Evolutionary conservation across 1,140 invertebrate species (phyloP).

Genomic region (Odontomachus brunneus): DNA sequence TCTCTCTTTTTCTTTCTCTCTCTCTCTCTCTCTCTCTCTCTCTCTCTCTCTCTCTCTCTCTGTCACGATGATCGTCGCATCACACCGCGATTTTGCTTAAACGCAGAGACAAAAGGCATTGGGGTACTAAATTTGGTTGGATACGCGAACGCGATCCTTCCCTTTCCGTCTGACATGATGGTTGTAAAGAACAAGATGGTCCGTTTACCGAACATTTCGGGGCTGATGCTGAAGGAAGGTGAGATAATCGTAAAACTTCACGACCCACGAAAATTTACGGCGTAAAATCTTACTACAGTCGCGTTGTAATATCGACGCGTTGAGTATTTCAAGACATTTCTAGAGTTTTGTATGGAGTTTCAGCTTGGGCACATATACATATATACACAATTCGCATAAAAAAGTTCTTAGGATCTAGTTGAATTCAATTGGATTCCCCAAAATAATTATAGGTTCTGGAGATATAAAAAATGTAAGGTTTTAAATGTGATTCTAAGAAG

Average conservation of each 20-base stretch:
- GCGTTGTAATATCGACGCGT: not conserved
- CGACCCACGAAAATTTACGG: not conserved
- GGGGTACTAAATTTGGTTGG: not conserved
- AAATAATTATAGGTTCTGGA: too few relatives aligned
- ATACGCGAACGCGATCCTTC: not conserved
- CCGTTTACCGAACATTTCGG: constrained; percentile 59
- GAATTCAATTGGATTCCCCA: too few relatives aligned
- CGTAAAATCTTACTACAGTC: not conserved
- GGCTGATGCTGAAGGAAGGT: constrained; percentile 67
- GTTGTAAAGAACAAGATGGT: constrained; percentile 33
- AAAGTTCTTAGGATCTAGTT: too few relatives aligned
- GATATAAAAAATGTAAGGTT: too few relatives aligned
- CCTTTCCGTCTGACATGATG: not conserved
- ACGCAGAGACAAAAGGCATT: not conserved
- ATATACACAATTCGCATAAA: too few relatives aligned
- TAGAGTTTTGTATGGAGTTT: not conserved
- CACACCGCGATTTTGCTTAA: not conserved
- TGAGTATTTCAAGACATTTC: not conserved
- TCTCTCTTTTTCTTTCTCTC: too few relatives aligned
- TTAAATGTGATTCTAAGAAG: too few relatives aligned
- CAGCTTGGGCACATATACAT: too few relatives aligned
- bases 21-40: too few relatives aligned
- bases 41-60: too few relatives aligned
- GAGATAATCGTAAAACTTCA: constrained; percentile 16
- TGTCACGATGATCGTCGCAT: not conserved